Conservation (phyloP, 2,888 invertebrate species). For the Acanthacorydalis orientalis region DNA sequence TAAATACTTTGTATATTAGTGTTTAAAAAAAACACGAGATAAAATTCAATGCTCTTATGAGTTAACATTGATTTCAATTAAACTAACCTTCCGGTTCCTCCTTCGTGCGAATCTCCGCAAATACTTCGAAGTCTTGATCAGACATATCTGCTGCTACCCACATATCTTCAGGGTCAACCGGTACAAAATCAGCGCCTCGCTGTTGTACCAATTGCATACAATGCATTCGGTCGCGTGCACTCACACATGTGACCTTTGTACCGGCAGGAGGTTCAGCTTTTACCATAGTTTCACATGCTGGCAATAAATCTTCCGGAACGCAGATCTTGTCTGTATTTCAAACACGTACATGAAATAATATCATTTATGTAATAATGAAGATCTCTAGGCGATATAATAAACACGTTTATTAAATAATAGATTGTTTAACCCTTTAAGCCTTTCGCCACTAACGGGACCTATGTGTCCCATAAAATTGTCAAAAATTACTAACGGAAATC, state of each 20-base stretch:
- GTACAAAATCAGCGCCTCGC: constrained; percentile 64
- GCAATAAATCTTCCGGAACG: constrained; percentile 44
- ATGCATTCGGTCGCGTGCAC: constrained; percentile 57
- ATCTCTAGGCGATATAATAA: no score
- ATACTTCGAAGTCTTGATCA: constrained; percentile 56
- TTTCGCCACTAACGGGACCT: no score
- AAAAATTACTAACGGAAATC: no score
- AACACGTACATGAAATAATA: no score
- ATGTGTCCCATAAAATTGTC: no score
- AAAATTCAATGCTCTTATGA: constrained; percentile 1
- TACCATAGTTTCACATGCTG: constrained; percentile 50
- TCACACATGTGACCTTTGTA: constrained; percentile 42
- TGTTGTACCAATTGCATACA: constrained; percentile 61
- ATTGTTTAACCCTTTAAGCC: no score
- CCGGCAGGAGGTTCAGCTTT: constrained; percentile 39
- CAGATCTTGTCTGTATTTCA: constrained; percentile 49
- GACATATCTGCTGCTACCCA: constrained; percentile 60
- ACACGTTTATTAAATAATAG: no score
- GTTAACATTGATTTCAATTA: neutral
- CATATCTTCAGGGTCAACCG: constrained; percentile 77
- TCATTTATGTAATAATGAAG: no score
- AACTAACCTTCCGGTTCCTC: constrained; percentile 54
- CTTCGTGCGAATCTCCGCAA: constrained; percentile 59
- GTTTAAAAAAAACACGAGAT: neutral
- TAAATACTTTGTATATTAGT: no score